Base-by-base conservation (phyloP, 2,888 invertebrate genomes). In the Callosobruchus maculatus region DNA sequence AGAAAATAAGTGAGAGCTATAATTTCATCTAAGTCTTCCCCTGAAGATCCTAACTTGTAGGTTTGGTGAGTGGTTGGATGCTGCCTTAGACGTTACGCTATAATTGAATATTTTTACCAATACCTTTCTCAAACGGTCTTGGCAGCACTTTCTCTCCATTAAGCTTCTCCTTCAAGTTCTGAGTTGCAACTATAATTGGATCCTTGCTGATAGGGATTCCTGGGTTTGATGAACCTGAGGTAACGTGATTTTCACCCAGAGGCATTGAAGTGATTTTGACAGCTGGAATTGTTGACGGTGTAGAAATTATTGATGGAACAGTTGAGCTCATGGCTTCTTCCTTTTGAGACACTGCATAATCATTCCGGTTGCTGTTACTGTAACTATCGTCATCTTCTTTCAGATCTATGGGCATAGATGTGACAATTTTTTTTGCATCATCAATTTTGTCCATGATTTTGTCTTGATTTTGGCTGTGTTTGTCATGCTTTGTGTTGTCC, bases 181-280 rank as follows among this genome's bases (percentile, higher is more conserved):
- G 86, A 2, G 85, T 86, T 2, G 87, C 83, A 7, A 86, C 85
- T 70, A 87, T 86, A 49, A 86, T 86, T 2, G 86, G 85, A 30
- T 83, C 83, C 20, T 77, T 78, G 66, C 82, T 81, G 20, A 79
- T 74, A 49, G 4, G 49, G 1, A 49, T 49, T 1, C 49, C 49
- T 0, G 75, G 69, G 7, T 75, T 77, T 67, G 69, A 73, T 67
- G 78, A 78, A 13, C 81, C 74, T 66, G 79, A 77, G 3, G 81
- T 80, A 1, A 86, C 79, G 76, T 87, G 87, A 75, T 86, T 87
- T 72, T 87, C 86, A 4, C 87, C 87, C 18, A 88, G 76, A 9
- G 88, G 88, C 73, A 88, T 78, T 2, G 88, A 88, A 7, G 88
- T 87, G 22, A 87, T 85, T 78, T 84, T 82, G 5, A 79, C 76